A percentile compares a stretch with the other conserved stretches of the same genome.
These are phyloP conservation scores for Hyperopisus bebe DNA, from an alignment of 2,113 vertebrate species.

Conservation along the genomic window DNA sequence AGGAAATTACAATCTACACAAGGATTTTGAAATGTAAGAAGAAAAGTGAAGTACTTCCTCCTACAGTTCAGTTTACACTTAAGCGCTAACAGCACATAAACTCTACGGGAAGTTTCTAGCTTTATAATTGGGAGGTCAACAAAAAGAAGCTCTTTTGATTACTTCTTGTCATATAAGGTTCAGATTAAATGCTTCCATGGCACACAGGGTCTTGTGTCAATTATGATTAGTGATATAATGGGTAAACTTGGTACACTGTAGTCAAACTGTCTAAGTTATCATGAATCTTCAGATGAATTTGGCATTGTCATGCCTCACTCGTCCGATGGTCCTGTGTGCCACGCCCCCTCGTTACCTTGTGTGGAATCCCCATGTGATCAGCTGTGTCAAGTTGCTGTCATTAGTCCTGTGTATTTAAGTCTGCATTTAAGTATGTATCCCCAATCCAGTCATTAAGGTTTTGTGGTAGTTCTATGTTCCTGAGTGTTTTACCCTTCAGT, in stretches of 20 bases:
- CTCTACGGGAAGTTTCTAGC: not conserved
- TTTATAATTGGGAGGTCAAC: not conserved
- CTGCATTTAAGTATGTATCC: too few relatives aligned
- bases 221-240: not conserved
- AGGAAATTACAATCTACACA: not conserved
- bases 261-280: not conserved
- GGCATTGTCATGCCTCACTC: not conserved
- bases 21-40: not conserved
- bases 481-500: too few relatives aligned
- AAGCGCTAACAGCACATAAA: not conserved
- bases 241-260: not conserved
- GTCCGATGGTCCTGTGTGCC: too few relatives aligned
- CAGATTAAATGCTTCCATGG: not conserved
- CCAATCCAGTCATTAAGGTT: too few relatives aligned
- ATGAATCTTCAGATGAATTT: not conserved
- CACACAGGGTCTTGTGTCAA: not conserved
- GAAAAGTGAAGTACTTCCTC: not conserved
- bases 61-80: not conserved
- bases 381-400: too few relatives aligned
- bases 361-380: too few relatives aligned
- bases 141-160: not conserved
- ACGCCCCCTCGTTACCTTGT: too few relatives aligned
- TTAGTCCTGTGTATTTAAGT: too few relatives aligned
- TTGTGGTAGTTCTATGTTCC: too few relatives aligned
- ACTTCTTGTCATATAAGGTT: not conserved